Percentiles rank a stretch among this genome's conserved stretches.
Evolutionary conservation across 2,797 vertebrate species (phyloP).

Genomic region (Potorous gilbertii): DNA sequence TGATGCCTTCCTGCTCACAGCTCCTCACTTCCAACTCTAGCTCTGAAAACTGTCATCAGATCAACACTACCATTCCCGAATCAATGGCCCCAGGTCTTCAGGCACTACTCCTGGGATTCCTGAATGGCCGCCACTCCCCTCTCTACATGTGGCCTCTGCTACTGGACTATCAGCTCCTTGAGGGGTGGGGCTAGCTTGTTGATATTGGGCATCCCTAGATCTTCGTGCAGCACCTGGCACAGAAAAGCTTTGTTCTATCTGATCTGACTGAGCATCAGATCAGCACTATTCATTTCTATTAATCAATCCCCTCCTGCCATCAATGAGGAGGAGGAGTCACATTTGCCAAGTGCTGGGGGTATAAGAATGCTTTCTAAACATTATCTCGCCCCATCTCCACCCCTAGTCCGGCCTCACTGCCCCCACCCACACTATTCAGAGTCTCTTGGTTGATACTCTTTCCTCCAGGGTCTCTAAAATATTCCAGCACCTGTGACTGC

Average conservation of each 20-base stretch:
- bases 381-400: not conserved
- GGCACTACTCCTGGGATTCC: not conserved
- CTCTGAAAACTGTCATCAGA: not conserved
- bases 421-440: no score
- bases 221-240: no score
- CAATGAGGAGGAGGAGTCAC: no score
- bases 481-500: not conserved
- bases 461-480: no score
- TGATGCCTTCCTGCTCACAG: no score
- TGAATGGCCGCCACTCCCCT: not conserved
- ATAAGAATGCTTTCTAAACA: not conserved
- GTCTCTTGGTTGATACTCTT: not conserved
- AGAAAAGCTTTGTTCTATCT: no score
- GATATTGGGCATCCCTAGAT: not conserved
- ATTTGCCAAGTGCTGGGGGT: no score
- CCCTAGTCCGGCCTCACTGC: not conserved
- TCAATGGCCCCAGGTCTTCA: not conserved
- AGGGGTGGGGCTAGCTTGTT: not conserved
- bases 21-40: not conserved
- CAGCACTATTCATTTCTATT: not conserved
- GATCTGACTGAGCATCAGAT: not conserved
- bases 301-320: not conserved
- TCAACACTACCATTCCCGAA: no score
- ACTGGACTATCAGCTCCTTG: not conserved
- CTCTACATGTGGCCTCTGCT: not conserved